phyloP scores from a whole-genome alignment of 2,797 vertebrate species.

The Pipistrellus nathusii region DNA sequence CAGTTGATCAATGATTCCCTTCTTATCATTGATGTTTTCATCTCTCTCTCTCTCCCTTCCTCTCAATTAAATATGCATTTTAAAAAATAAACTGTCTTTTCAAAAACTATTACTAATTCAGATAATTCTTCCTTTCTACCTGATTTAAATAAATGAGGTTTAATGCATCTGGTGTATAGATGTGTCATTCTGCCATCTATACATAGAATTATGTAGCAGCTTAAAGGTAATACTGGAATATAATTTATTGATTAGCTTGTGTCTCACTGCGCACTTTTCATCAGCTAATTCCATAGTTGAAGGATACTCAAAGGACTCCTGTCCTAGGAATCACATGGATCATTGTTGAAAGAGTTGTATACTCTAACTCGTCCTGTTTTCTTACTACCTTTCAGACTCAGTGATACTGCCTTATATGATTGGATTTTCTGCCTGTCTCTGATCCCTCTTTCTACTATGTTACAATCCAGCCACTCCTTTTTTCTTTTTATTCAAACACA shows the following conservation, averaged over 20 bases:
- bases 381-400: background rate
- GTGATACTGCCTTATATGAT: background rate
- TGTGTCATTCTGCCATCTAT: background rate
- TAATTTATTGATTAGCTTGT: background rate
- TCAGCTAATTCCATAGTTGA: background rate
- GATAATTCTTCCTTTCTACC: background rate
- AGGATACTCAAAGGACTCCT: background rate
- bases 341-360: background rate
- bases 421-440: background rate
- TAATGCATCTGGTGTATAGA: background rate
- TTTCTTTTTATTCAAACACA: background rate
- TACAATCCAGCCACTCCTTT: background rate
- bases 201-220: background rate
- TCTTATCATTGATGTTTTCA: background rate
- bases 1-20: too few species aligned
- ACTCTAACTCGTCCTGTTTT: background rate
- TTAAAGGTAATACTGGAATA: background rate
- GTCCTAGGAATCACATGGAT: background rate
- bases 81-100: background rate
- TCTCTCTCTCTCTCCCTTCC: too few species aligned
- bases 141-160: slow-evolving; percentile 22
- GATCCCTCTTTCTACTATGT: background rate
- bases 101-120: background rate
- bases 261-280: background rate
- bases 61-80: too few species aligned